Evolutionary conservation across 53 echinoderm and acorn worm genomes (phyloP), one percentile per base, ranked within the genome.

Genomic region (Henricia sp.): DNA sequence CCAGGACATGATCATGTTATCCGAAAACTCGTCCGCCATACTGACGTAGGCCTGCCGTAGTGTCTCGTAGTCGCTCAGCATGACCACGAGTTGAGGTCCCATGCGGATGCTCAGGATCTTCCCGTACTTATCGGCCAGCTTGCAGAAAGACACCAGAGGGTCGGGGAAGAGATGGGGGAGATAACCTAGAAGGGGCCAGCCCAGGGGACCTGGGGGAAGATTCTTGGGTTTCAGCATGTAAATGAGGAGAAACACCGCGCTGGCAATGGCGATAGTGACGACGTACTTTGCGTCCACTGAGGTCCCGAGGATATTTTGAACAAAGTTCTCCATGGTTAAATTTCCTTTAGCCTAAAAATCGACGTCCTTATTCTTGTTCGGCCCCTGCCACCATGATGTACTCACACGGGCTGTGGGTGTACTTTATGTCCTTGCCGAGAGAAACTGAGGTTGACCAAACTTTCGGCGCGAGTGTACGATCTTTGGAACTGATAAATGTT

Each of bases 1-100:
- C 80, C 80, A 80, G 34, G 80, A 80, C 80, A 80, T 80, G 37
- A 80, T 80, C 80, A 80, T 80, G 33, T 80, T 80, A 60, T 80
- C 80, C 3, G 80, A 80, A 50, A 80, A 80, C 19, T 63, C 80
- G 19, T 80, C 80, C 9, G 80, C 80, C 64, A 29, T 63, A 34
- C 64, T 80, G 30, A 80, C 80, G 33, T 80, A 80, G 21, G 80
- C 80, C 11, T 46, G 33, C 10, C 64, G 27, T 26, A 80, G 50
- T 35, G 80, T 80, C 80, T 80, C 80, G 33, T 80, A 80, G 48
- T 80, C 80, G 34, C 80, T 80, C 46, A 80, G 35, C 80, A 80
- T 80, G 3, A 80, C 80, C 48, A 80, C 64, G 6, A 80, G 80
- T 50, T 80, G 80, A 4, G 80, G 80, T 3, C 80, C 80, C 80